Evolutionary conservation across 2,113 vertebrate species (phyloP).

Genomic region (Hassar affinis): DNA sequence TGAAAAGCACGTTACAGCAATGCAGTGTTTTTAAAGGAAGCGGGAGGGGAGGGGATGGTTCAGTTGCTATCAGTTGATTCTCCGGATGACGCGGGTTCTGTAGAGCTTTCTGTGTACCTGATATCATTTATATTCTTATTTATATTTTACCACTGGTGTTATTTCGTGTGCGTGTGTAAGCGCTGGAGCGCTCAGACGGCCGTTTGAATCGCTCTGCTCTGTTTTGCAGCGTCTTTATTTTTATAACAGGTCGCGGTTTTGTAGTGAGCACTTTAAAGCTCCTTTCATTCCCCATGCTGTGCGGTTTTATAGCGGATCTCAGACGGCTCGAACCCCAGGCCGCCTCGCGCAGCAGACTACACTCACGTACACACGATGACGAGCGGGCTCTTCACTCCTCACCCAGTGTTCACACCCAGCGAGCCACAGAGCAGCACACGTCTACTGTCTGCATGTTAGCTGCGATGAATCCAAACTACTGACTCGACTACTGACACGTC

Average conservation of each 20-base stretch:
- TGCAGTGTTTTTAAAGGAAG: not conserved
- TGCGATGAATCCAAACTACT: not conserved
- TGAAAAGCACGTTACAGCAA: too few relatives aligned
- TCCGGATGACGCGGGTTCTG: too few relatives aligned
- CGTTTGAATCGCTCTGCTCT: not conserved
- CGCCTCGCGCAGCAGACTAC: not conserved
- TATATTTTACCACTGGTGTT: too few relatives aligned
- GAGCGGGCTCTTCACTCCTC: not conserved
- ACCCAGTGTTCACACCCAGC: not conserved
- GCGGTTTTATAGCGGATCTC: not conserved
- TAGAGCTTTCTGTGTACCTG: too few relatives aligned
- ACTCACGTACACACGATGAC: not conserved
- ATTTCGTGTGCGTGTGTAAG: too few relatives aligned
- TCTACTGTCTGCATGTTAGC: not conserved
- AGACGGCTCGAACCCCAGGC: not conserved
- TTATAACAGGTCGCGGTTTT: not conserved
- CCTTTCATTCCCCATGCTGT: not conserved
- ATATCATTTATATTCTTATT: too few relatives aligned
- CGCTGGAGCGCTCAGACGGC: not conserved
- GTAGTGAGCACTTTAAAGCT: not conserved
- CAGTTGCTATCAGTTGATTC: too few relatives aligned
- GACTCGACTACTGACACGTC: not conserved
- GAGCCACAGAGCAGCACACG: not conserved
- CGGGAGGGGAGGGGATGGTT: not conserved
- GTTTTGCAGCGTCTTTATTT: too few relatives aligned